Conservation (phyloP, 1,140 invertebrate species). For the Hydropsyche tenuis region DNA sequence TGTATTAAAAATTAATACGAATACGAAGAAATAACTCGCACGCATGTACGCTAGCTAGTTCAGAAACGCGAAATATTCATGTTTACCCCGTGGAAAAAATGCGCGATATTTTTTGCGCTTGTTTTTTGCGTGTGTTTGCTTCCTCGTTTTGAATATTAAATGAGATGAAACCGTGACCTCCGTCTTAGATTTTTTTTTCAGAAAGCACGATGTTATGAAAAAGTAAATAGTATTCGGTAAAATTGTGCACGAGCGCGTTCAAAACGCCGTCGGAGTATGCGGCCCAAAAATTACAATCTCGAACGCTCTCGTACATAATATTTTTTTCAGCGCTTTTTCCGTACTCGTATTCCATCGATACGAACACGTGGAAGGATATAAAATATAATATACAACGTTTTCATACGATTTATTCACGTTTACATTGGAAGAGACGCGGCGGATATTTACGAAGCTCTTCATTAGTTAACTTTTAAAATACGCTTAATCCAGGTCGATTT, state of each 20-base stretch:
- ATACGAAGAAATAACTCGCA: background rate
- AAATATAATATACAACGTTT: no score
- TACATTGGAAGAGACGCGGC: no score
- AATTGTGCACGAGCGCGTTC: background rate
- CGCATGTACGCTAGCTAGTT: background rate
- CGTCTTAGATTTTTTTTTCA: constrained; percentile 3
- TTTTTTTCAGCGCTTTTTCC: no score
- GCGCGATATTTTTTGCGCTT: constrained; percentile 27
- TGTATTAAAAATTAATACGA: background rate
- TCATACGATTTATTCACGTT: no score
- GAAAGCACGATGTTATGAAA: constrained; percentile 7
- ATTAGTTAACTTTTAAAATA: background rate
- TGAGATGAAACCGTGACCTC: constrained; percentile 28
- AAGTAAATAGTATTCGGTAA: constrained; percentile 21
- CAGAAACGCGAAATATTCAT: constrained; percentile 21
- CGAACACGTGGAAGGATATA: no score
- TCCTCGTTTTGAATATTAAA: constrained; percentile 38
- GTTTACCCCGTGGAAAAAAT: constrained; percentile 24
- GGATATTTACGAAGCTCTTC: no score
- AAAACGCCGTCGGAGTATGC: background rate
- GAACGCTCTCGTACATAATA: no score
- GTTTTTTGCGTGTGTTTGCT: constrained; percentile 26
- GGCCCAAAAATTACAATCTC: background rate
- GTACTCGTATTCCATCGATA: no score
- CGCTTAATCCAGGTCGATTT: constrained; percentile 6